Percentiles rank a stretch among this genome's conserved stretches.
Conservation (phyloP, 2,797 vertebrate species). For the Streptopelia turtur region DNA sequence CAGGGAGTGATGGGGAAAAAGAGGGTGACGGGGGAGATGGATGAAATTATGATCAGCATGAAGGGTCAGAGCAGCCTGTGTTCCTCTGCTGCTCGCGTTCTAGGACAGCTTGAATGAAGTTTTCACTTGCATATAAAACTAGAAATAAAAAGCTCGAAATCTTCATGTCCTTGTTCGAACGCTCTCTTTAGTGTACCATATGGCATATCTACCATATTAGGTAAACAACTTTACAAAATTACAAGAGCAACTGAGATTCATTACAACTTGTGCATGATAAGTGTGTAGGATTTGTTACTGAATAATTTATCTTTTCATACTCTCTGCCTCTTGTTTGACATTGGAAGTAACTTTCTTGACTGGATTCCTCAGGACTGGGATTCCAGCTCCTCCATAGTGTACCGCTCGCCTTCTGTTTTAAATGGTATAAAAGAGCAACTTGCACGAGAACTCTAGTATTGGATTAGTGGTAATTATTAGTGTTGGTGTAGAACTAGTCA, state of each 20-base stretch:
- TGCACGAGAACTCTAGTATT: not conserved
- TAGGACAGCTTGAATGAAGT: conserved; percentile 15
- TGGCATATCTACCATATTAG: conserved; percentile 50
- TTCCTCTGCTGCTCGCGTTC: not conserved
- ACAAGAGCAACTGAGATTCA: conserved; percentile 44
- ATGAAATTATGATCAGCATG: not conserved
- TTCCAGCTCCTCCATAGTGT: not conserved
- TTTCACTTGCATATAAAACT: conserved; percentile 35
- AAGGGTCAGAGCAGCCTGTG: not conserved
- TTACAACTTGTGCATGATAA: conserved; percentile 55
- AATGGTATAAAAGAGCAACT: not conserved
- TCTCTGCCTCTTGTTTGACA: conserved; percentile 5
- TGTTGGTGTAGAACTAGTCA: not conserved
- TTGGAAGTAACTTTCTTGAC: not conserved
- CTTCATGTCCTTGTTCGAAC: conserved; percentile 34
- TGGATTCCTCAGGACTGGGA: not conserved
- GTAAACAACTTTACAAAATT: conserved; percentile 60
- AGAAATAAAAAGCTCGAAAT: conserved; percentile 52
- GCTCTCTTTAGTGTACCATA: conserved; percentile 33
- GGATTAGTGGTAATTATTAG: not conserved
- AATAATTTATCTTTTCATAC: conserved; percentile 40
- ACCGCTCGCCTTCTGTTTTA: not conserved
- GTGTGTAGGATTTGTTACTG: conserved; percentile 42
- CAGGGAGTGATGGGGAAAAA: not conserved
- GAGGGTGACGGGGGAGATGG: not conserved